phyloP scores from a whole-genome alignment of 2,113 vertebrate species.

The Agapornis roseicollis region DNA sequence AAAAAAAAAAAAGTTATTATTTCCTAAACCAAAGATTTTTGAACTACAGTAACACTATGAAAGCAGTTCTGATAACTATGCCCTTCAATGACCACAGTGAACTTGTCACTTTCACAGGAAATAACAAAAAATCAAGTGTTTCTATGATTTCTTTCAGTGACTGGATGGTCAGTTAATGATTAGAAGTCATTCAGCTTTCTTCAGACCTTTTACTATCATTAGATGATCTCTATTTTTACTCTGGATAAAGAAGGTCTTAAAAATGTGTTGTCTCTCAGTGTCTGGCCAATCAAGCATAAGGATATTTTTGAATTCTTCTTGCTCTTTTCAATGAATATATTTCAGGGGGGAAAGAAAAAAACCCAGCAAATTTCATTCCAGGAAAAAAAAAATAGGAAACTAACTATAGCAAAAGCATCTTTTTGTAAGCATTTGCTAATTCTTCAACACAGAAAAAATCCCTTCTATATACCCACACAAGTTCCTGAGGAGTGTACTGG shows the following conservation, averaged over 20 bases:
- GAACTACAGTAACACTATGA: neutral
- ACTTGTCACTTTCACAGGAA: neutral
- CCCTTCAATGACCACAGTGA: neutral
- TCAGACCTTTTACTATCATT: neutral
- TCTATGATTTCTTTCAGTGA: neutral
- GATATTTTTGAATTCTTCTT: neutral
- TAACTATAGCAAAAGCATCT: neutral
- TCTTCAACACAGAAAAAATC: neutral
- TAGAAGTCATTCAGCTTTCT: neutral
- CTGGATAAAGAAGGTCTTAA: neutral
- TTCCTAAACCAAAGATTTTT: neutral
- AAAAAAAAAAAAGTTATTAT: fast-evolving
- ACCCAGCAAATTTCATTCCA: neutral
- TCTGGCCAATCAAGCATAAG: neutral
- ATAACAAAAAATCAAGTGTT: fast-evolving
- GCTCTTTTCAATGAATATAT: neutral
- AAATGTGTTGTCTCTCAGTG: neutral
- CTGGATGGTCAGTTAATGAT: neutral
- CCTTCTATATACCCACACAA: neutral
- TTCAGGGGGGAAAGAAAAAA: neutral
- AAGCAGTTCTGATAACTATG: neutral
- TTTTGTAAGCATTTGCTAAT: neutral
- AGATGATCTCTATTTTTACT: neutral
- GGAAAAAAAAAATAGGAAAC: neutral
- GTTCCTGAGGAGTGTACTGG: neutral